Base-by-base conservation (phyloP, 2,888 invertebrate genomes). In the Diachrysia chrysitis region DNA sequence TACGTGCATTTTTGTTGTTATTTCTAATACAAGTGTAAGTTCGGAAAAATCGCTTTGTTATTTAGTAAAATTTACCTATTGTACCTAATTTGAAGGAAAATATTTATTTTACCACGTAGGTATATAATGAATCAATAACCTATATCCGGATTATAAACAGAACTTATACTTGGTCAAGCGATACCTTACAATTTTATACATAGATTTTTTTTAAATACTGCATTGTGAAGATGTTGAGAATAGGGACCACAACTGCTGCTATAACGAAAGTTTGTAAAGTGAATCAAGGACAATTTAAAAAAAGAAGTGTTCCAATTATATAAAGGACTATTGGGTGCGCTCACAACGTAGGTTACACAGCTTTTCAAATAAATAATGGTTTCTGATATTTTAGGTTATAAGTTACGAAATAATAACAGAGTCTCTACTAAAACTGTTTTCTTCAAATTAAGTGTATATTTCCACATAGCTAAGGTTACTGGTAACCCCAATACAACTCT, bases 401-500 rank as follows among this genome's bases (percentile, higher is more conserved):
- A 12, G 53, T 21, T 23, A 71, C 48, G 29, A 56, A 19, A 32
- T 62, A 51, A 51, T 73, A 48, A 65, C 42, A 55, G 35, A 59
- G 17, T 58, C 53, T 14, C 21, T 51, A 63, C 21, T 56, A 25
- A 73, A 63, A 61, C 63, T 56, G 56, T 67, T 67, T 58, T 54
- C 46, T 54, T 53, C n/a, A n/a, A 21, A 59, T 54, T 67, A 32
- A 37, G 61, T 60, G 78, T 64, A 61, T 58, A 72, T 61, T 48
- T 62, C 48, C 57, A 46, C 48, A 51, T 73, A 75, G 63, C 19
- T 53, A 75, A 59, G 14, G 59, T 63, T 63, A 58, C 57, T 71
- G 63, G 73, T 66, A 29, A 61, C 48, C 64, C 65, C 55, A 62
- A 73, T 70, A 46, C 67, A 67, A 77, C 78, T 71, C 58, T 73